phyloP scores from a whole-genome alignment of 1,140 invertebrate genomes.

The Nymphalis io region DNA sequence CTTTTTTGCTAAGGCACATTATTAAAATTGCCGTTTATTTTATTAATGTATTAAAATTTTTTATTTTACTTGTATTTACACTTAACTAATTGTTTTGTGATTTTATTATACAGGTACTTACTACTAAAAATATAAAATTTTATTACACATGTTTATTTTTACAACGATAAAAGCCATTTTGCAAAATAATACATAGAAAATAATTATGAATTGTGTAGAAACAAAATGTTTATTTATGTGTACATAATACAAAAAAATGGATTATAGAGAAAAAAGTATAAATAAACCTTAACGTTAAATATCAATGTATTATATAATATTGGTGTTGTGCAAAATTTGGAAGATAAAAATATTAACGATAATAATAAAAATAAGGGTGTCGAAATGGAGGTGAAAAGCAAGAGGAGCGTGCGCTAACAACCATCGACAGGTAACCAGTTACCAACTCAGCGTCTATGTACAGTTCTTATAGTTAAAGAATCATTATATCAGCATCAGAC shows the following conservation, averaged over 20 bases:
- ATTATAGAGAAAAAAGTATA: not conserved
- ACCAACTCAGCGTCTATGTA: not conserved
- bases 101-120: not conserved
- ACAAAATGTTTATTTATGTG: not conserved
- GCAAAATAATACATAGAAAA: constrained; percentile 5
- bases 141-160: not conserved
- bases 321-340: not conserved
- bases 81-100: not conserved
- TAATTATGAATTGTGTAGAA: not conserved
- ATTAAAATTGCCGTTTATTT: not conserved
- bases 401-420: constrained; percentile 77
- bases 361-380: constrained; percentile 7
- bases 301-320: not conserved
- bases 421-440: constrained; percentile 51
- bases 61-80: not conserved
- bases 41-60: not conserved
- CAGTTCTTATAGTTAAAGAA: not conserved
- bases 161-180: not conserved
- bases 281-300: not conserved
- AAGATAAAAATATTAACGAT: not conserved
- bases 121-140: not conserved
- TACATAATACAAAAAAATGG: too few species aligned
- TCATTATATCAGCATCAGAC: not conserved
- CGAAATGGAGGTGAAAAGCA: constrained; percentile 52
- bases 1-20: not conserved